phyloP scores from a whole-genome alignment of 1,140 invertebrate species.

The Zaprionus camerounensis region DNA sequence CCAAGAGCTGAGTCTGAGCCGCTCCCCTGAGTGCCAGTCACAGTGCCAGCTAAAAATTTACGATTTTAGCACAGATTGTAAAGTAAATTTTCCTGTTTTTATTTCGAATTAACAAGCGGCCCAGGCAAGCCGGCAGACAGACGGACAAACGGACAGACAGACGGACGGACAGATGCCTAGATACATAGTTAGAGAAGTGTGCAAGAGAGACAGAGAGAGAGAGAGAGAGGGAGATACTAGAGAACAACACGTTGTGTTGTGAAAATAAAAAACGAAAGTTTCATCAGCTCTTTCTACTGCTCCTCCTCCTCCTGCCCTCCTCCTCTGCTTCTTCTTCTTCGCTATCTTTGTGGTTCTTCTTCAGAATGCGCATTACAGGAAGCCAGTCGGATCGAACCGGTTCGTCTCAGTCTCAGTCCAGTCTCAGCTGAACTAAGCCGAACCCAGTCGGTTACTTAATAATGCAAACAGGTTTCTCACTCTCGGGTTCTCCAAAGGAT shows the following conservation, averaged over 20 bases:
- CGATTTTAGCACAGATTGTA: slow-evolving; percentile 82
- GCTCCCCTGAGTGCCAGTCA: slow-evolving; percentile 56
- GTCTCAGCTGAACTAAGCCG: slow-evolving; percentile 17
- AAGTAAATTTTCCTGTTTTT: slow-evolving; percentile 82
- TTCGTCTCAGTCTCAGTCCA: slow-evolving; percentile 31
- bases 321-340: neutral
- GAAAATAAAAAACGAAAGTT: slow-evolving; percentile 76
- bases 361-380: slow-evolving; percentile 63
- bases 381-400: slow-evolving; percentile 66
- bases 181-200: slow-evolving; percentile 5
- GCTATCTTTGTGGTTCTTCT: slow-evolving; percentile 34
- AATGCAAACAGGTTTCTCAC: slow-evolving; percentile 75
- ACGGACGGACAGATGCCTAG: slow-evolving; percentile 12
- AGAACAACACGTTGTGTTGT: slow-evolving; percentile 20
- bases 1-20: slow-evolving; percentile 15
- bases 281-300: slow-evolving; percentile 48
- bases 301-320: neutral
- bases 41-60: slow-evolving; percentile 69
- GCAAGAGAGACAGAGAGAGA: neutral
- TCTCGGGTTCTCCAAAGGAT: slow-evolving; percentile 44
- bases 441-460: slow-evolving; percentile 69
- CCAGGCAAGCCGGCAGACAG: slow-evolving; percentile 55
- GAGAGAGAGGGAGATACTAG: slow-evolving; percentile 11
- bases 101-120: slow-evolving; percentile 78
- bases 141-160: slow-evolving; percentile 12